These are phyloP conservation scores for Sogatella furcifera DNA, from an alignment of 1,140 invertebrate genomes.

Conservation along the genomic window DNA sequence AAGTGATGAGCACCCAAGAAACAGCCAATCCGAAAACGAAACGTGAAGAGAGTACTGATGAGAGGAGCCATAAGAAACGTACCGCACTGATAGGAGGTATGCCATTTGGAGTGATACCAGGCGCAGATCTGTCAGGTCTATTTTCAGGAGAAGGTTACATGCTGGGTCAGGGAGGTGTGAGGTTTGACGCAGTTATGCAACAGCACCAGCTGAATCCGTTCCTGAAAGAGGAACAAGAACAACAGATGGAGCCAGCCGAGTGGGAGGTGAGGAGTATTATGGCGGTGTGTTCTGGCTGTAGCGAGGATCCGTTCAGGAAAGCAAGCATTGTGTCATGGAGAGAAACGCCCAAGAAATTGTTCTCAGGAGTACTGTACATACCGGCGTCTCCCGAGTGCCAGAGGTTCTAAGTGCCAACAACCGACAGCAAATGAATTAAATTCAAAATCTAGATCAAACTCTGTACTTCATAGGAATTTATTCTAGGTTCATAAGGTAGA, in stretches of 20 bases:
- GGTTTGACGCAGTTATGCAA: neutral
- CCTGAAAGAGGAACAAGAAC: constrained; percentile 30
- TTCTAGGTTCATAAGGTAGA: too few relatives aligned
- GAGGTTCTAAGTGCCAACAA: constrained; percentile 44
- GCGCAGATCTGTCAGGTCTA: constrained; percentile 12
- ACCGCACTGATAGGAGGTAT: constrained; percentile 2
- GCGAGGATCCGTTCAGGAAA: constrained; percentile 61
- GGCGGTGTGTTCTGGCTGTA: constrained; percentile 60
- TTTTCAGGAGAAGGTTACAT: constrained; percentile 14
- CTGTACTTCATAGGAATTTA: too few relatives aligned
- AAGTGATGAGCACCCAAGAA: constrained; percentile 3
- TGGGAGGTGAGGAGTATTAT: constrained; percentile 66
- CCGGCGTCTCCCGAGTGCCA: constrained; percentile 54
- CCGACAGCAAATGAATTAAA: neutral
- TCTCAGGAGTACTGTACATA: constrained; percentile 54
- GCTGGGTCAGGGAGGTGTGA: constrained; percentile 10
- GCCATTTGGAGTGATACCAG: constrained; percentile 11
- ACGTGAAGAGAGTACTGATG: neutral
- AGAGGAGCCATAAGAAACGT: constrained; percentile 46
- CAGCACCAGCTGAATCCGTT: neutral
- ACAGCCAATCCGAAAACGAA: neutral
- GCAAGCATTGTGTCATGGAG: constrained; percentile 65
- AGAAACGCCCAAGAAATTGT: constrained; percentile 56
- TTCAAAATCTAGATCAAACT: too few relatives aligned
- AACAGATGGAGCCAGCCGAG: constrained; percentile 68